A percentile compares a stretch with the other conserved stretches of the same genome.
Evolutionary conservation across 2,113 vertebrate species (phyloP).

Genomic region (Machaerirhynchus nigripectus): DNA sequence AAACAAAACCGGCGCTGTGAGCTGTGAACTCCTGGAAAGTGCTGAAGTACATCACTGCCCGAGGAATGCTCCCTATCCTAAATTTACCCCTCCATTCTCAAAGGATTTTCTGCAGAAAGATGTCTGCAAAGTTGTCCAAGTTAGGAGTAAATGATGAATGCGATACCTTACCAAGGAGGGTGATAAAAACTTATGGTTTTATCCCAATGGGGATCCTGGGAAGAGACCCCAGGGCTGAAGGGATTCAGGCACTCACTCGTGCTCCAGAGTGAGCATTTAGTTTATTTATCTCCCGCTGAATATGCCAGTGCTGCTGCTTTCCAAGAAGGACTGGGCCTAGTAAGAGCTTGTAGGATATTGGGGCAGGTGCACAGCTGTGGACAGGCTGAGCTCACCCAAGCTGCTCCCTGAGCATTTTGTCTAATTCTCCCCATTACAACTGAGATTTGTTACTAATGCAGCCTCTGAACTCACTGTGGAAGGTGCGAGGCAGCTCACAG

Average conservation of each 20-base stretch:
- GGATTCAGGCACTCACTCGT: accelerated
- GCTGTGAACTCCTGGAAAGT: background rate
- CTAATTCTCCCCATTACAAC: background rate
- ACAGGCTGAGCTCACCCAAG: accelerated
- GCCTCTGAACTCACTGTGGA: background rate
- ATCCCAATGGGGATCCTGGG: no score
- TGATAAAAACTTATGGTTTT: background rate
- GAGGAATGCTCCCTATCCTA: background rate
- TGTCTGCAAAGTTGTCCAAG: background rate
- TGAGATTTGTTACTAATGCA: background rate
- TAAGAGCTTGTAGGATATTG: accelerated
- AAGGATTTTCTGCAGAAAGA: background rate
- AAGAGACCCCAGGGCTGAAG: background rate
- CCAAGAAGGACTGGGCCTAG: background rate
- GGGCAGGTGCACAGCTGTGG: background rate
- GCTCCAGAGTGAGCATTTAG: accelerated
- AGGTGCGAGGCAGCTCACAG: background rate
- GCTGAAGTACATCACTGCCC: background rate
- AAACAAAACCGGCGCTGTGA: background rate
- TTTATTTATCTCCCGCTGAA: background rate
- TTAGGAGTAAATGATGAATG: background rate
- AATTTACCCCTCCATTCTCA: accelerated
- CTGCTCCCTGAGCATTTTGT: background rate
- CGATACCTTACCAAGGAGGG: accelerated
- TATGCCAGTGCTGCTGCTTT: background rate